These are phyloP conservation scores for Abrostola triplasia DNA, from an alignment of 2,888 invertebrate genomes.

Conservation along the genomic window DNA sequence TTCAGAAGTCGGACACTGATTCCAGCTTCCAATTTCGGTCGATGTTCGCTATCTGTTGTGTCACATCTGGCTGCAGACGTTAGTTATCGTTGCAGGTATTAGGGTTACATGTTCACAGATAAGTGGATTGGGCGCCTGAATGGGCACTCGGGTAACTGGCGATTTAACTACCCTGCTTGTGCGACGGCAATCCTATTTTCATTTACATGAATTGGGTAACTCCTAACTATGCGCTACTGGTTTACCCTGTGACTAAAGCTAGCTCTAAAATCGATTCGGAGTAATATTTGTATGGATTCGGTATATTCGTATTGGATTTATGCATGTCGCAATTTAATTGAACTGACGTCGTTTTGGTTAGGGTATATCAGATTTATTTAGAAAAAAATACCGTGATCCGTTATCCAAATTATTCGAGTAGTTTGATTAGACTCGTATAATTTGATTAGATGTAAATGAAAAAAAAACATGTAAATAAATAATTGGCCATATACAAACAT, in stretches of 20 bases:
- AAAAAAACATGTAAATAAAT: no score
- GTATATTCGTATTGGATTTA: no score
- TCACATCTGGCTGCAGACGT: conserved; percentile 6
- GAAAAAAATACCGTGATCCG: no score
- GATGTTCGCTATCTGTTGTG: neutral
- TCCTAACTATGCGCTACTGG: conserved; percentile 1
- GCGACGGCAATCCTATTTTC: conserved; percentile 9
- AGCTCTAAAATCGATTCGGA: no score
- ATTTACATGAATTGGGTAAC: conserved; percentile 22
- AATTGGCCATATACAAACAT: no score
- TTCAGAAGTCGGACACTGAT: neutral
- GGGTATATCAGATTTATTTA: no score
- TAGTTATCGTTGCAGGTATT: conserved; percentile 16
- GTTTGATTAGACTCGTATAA: no score
- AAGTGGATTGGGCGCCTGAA: conserved; percentile 40
- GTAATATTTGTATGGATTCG: no score
- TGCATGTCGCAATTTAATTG: no score
- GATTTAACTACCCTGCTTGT: conserved; percentile 26
- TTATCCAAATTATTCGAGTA: no score
- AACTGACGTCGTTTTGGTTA: no score
- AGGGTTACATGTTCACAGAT: conserved; percentile 24
- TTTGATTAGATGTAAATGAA: no score
- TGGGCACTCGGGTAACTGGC: conserved; percentile 33
- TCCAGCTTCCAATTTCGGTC: neutral
- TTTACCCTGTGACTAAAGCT: neutral